Percentiles rank a stretch among this genome's conserved stretches.
These are phyloP conservation scores for Corythornis cristatus DNA, from an alignment of 2,113 vertebrate genomes.

Conservation along the genomic window DNA sequence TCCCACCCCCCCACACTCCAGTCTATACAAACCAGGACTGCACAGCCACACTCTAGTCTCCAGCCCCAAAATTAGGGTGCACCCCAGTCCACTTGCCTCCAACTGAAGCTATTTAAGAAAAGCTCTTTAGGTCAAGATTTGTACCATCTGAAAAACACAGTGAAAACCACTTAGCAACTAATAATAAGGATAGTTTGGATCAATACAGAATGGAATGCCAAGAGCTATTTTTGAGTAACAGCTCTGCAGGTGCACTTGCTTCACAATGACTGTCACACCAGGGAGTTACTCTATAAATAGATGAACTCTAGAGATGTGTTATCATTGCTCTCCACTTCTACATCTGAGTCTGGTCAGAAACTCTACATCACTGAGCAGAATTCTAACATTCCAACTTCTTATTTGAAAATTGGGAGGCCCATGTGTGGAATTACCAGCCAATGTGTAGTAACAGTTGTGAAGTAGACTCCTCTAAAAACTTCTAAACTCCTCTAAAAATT, in stretches of 20 bases:
- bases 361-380: neutral
- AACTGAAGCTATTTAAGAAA: neutral
- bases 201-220: neutral
- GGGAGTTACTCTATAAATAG: neutral
- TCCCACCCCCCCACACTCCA: neutral
- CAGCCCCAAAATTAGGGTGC: neutral
- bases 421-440: neutral
- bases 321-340: neutral
- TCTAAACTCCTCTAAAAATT: neutral
- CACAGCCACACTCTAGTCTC: neutral
- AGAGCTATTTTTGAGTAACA: neutral
- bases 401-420: neutral
- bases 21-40: neutral
- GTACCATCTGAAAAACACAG: neutral
- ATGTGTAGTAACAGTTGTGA: neutral
- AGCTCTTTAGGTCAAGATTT: neutral
- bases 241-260: neutral
- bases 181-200: neutral
- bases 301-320: neutral
- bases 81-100: neutral
- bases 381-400: neutral
- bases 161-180: neutral
- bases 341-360: neutral
- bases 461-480: neutral
- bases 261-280: neutral